Base-by-base conservation (phyloP, 2,888 invertebrate genomes). In the Uropetala carovei region DNA sequence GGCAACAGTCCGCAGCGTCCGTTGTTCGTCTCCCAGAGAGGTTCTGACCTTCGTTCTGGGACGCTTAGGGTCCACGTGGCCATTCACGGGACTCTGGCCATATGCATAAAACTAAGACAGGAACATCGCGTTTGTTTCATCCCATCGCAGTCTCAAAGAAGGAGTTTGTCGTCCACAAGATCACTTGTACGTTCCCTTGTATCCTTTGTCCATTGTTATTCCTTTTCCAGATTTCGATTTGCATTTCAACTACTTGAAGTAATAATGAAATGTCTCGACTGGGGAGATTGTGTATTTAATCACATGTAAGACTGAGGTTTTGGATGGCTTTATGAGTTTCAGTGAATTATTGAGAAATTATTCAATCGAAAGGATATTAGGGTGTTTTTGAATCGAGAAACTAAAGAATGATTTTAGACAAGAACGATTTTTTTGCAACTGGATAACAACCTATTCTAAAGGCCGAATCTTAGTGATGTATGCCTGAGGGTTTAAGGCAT, bases 41-140 rank as follows among this genome's bases (percentile, higher is more conserved):
- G 83, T 64, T 64, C 89, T 89, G 89, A 89, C 89, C 89, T 89
- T 89, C 89, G 57, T 14, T 57, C 83, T 43, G n/a, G 57, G 83
- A 83, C 18, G 7, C n/a, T 18, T 5, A 18, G 30, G 27, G 27
- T 10, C 64, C 64, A 43, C 30, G 89, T 16, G 86, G 86, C 14
- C 75, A 68, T 68, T 68, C 68, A 8, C 14, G 59, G 11, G 27
- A 60, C 86, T 30, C 13, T 43, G 43, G 30, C 89, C 68, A 56
- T 43, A 89, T 89, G 89, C 68, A 89, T 64, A 89, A 89, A n/a
- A 43, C 43, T 13, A 64, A 58, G 89, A 89, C 89, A 68, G 43
- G 64, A 43, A 57, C 56, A 57, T n/a, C 83, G 83, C 43, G 83
- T 75, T 27, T 75, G 75, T 75, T 75, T 75, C 22, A 27, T 75